Percentiles rank a stretch among this genome's conserved stretches.
Conservation (phyloP, 2,113 vertebrate species). For the Anoplopoma fimbria region DNA sequence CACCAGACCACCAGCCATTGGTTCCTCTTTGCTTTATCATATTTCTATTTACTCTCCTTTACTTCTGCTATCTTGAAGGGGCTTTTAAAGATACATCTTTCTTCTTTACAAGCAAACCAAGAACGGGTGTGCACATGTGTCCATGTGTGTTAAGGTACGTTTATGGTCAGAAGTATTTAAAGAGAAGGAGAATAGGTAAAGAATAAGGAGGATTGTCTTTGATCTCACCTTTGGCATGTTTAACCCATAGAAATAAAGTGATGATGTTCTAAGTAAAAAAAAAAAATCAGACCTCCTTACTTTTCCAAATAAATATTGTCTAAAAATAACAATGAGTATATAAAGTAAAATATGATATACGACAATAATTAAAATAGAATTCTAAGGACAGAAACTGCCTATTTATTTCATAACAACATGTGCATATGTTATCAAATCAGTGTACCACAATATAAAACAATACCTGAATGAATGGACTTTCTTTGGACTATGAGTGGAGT, state of each 20-base stretch:
- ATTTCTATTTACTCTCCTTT: slow-evolving; percentile 68
- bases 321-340: not conserved
- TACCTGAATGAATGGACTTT: slow-evolving; percentile 33
- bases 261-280: not conserved
- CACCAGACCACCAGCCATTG: slow-evolving; percentile 55
- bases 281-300: not conserved
- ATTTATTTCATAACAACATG: slow-evolving; percentile 8
- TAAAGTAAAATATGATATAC: not conserved
- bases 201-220: not conserved
- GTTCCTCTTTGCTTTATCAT: slow-evolving; percentile 78
- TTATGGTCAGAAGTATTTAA: slow-evolving; percentile 23
- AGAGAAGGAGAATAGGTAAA: not conserved
- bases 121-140: slow-evolving; percentile 13
- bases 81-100: slow-evolving; percentile 70
- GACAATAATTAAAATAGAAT: not conserved
- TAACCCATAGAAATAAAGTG: not conserved
- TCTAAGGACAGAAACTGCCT: not conserved
- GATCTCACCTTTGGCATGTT: not conserved
- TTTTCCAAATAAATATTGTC: not conserved
- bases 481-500: slow-evolving; percentile 41
- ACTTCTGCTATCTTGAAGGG: slow-evolving; percentile 62
- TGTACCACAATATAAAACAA: slow-evolving; percentile 31
- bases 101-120: slow-evolving; percentile 56
- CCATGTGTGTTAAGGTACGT: slow-evolving; percentile 7
- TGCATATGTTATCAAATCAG: slow-evolving; percentile 20